A percentile compares a stretch with the other conserved stretches of the same genome.
These are phyloP conservation scores for Drosophila rubida DNA, from an alignment of 2,888 invertebrate genomes.

Conservation along the genomic window DNA sequence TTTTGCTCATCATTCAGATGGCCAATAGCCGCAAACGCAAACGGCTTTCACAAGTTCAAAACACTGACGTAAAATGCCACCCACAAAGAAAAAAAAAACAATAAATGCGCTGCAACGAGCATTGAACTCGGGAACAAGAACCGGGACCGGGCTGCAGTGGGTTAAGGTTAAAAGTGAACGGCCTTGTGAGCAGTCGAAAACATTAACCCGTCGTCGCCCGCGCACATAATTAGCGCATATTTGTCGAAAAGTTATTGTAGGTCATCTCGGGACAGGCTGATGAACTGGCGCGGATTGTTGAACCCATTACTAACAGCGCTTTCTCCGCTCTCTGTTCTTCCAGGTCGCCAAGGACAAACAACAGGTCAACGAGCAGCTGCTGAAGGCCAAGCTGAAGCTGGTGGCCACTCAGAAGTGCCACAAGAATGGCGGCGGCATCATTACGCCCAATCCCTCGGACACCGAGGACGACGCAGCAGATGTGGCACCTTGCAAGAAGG, in stretches of 20 bases:
- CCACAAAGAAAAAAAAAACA: not conserved
- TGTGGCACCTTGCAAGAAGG: constrained; percentile 85
- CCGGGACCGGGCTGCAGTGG: constrained; percentile 18
- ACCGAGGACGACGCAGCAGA: constrained; percentile 90
- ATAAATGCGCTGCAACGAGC: constrained; percentile 29
- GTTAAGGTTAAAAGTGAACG: constrained; percentile 74
- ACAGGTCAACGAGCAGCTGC: constrained; percentile 75
- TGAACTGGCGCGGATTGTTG: constrained; percentile 42
- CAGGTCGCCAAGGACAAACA: constrained; percentile 70
- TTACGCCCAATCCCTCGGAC: constrained; percentile 94
- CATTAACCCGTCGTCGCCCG: constrained; percentile 39
- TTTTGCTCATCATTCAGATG: constrained; percentile 18
- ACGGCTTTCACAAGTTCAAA: constrained; percentile 53
- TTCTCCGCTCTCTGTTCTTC: constrained; percentile 1
- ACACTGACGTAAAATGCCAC: constrained; percentile 34
- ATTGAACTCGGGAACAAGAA: constrained; percentile 49
- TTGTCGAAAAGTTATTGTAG: constrained; percentile 65
- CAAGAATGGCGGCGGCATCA: constrained; percentile 79
- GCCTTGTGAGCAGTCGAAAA: constrained; percentile 45
- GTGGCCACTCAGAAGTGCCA: constrained; percentile 66
- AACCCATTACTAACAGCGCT: constrained; percentile 36
- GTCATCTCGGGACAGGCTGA: constrained; percentile 50
- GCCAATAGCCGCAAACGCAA: constrained; percentile 17
- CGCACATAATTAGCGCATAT: constrained; percentile 57
- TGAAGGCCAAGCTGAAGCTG: constrained; percentile 78